Base-by-base conservation (phyloP, 1,140 invertebrate genomes). In the Danaus melanippus region DNA sequence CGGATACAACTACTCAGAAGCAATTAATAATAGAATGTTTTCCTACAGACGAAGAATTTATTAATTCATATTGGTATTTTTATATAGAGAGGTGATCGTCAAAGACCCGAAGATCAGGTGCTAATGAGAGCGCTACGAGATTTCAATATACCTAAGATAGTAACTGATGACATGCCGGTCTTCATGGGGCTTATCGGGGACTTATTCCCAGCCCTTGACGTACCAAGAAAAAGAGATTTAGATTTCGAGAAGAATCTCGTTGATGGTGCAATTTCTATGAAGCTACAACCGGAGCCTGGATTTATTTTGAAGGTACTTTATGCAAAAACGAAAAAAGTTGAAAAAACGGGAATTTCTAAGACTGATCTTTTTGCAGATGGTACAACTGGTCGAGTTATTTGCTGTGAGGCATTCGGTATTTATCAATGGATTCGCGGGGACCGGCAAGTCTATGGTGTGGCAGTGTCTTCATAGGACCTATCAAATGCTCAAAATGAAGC, bases 351-450 rank as follows among this genome's bases (percentile, higher is more conserved):
- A 7, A 32, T 32, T 32, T 32, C 4, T n/a, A 5, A 45, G 12
- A 9, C 10, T 46, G 8, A 10, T 12, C 12, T 17, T 9, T 60
- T n/a, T 60, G 12, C 42, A 86, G 93, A 91, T 98, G 61, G 95
- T 98, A 0, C 96, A 98, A 87, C 86, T 98, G 4, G 93, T 96
- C 69, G 96, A 98, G 84, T 79, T 98, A 39, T 93, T 98, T 73
- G 94, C 95, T 45, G 97, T 98, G 0, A 90, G 97, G 55, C 97
- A 98, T 87, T 98, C 96, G 0, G 96, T 98, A 2, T 98, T 98
- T 76, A 94, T 98, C 51, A 90, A 97, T 53, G 97, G 96, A 7
- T 92, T 92, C 75, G 93, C 97, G n/a, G 97, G 97, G 0, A 96
- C 95, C 1, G 97, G 97, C 4, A 98, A 98, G 82, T 93, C 94